Base-by-base conservation (phyloP, 92 coral and sea anemone genomes). In the Pocillopora grandis region DNA sequence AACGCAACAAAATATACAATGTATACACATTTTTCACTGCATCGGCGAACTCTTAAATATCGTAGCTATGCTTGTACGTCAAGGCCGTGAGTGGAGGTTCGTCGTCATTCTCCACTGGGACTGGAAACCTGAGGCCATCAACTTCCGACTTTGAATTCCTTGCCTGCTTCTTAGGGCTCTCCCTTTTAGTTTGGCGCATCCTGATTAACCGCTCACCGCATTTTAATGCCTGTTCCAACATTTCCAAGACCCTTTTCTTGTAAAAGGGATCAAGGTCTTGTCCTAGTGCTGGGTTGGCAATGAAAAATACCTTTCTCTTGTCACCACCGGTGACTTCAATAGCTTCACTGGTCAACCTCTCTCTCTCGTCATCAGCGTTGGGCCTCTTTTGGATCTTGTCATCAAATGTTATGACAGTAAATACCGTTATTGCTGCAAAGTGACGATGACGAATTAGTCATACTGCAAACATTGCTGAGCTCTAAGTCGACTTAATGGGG, bases 331-430 rank as follows among this genome's bases (percentile, higher is more conserved):
- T 81, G 58, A 81, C 70, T 19, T 81, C 77, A 11, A 11, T 35
- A 17, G 77, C 85, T 12, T 59, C 85, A 59, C 69, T 42, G 11
- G 10, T 70, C 5, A 69, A 33, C 19, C 2, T 81, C 67, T 70
- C 23, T 16, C 85, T 71, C 69, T 70, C 60, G 58, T 70, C 17
- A 0, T 59, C 61, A 9, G 85, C 36, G 59, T 81, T 81, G 0
- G 9, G n/a, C 77, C 10, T 81, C 12, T 6, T 70, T 37, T 37
- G 59, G 48, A 81, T 55, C 71, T 81, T 61, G 63, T 81, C 85
- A n/a, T 81, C 85, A 81, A 67, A 70, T 4, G 85, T 81, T 1
- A 81, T 58, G 67, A 70, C 85, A 2, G 85, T 71, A 18, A 81
- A 70, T 67, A 81, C 58, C 11, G 42, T 58, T 76, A 81, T 71